Base-by-base conservation (phyloP, 2,113 vertebrate genomes). In the Platysternon megacephalum region DNA sequence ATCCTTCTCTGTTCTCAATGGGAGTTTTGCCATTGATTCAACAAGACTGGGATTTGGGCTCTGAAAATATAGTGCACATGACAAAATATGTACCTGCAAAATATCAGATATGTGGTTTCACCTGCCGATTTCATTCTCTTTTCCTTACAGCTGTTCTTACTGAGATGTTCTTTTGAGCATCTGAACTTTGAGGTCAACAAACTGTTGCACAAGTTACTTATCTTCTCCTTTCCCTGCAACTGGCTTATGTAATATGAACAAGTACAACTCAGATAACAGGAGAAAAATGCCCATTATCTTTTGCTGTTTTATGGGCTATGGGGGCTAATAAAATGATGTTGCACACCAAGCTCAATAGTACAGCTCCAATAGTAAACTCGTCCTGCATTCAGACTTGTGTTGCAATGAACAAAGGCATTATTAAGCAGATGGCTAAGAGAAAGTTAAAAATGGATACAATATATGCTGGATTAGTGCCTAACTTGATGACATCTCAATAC, bases 21-120 rank as follows among this genome's bases (percentile, higher is more conserved):
- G 92, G 90, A 81, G 89, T 93, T 93, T 91, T 97, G 87, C 95
- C 96, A 96, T 29, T 65, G 93, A 81, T 78, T 93, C 74, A 92
- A n/a, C 21, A 93, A 79, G 48, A 95, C 35, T 17, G 56, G 95
- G 94, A 83, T 85, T 11, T 91, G 83, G 39, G 83, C 91, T 85
- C 56, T 81, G 56, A 88, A 96, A 95, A n/a, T 68, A 68, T 17
- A 21, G 80, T 72, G 52, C 0, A 0, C 82, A 84, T 52, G 81
- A 91, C 89, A 93, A 96, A 97, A 96, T 74, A 79, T 5, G 65
- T 85, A 92, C 81, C 49, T 55, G 24, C 28, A 85, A 89, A 89
- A 49, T 83, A 93, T 88, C 49, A 97, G 72, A 88, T 92, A 61
- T 90, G 46, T 85, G 74, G 65, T 48, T 95, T 96, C 85, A 95